Conservation (phyloP, 2,888 invertebrate species). For the Adelphocoris suturalis region DNA sequence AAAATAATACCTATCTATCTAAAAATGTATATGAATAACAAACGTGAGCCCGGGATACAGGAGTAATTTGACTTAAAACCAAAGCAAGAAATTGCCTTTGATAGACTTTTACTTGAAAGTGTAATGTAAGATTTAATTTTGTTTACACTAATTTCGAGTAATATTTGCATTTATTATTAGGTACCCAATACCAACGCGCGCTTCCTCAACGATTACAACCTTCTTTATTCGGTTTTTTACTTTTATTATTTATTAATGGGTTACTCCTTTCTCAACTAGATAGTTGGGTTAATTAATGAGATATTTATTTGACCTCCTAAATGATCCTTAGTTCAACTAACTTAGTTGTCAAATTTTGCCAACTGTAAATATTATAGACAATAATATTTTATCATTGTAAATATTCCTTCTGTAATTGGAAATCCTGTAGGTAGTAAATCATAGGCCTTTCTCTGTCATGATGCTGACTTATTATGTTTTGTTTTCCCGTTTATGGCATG, state of each 20-base stretch:
- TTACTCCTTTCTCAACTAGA: neutral
- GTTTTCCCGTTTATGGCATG: conserved; percentile 3
- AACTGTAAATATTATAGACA: conserved; percentile 30
- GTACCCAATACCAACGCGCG: neutral
- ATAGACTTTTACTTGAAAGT: conserved; percentile 40
- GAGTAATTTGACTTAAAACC: conserved; percentile 59
- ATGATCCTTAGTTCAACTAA: neutral
- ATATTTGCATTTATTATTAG: neutral
- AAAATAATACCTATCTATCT: neutral
- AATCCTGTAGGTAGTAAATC: conserved; percentile 45
- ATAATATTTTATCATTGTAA: conserved; percentile 50
- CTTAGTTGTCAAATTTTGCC: conserved; percentile 10
- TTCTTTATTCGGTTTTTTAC: neutral
- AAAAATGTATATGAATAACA: conserved; percentile 4
- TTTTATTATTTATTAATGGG: neutral
- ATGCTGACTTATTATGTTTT: conserved; percentile 31
- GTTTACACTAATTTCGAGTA: neutral
- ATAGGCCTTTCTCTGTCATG: conserved; percentile 49
- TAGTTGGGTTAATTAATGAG: neutral
- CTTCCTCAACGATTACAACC: neutral
- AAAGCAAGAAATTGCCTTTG: conserved; percentile 55
- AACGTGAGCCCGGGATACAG: conserved; percentile 57
- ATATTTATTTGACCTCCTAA: neutral
- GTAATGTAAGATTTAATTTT: conserved; percentile 12
- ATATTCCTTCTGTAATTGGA: conserved; percentile 23